Conservation (phyloP, 2,797 vertebrate genomes). For the Sylvilagus floridanus region DNA sequence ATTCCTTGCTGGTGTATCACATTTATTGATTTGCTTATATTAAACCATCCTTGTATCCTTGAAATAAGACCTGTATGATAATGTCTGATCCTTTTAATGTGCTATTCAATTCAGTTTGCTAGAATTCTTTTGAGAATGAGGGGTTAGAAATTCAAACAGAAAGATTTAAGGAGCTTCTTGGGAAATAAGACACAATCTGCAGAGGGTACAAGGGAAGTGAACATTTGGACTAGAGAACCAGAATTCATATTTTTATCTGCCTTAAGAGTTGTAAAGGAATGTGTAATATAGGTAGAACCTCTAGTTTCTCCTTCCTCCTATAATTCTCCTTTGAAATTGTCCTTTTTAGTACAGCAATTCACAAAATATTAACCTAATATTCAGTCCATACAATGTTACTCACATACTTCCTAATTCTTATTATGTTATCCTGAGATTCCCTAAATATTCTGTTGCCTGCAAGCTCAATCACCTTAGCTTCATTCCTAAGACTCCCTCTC, state of each 20-base stretch:
- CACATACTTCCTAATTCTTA: neutral
- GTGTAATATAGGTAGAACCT: neutral
- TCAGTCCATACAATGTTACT: neutral
- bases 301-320: neutral
- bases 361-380: neutral
- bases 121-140: neutral
- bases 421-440: neutral
- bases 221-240: neutral
- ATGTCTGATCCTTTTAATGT: neutral
- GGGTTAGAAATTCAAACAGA: neutral
- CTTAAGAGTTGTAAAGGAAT: neutral
- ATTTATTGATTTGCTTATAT: neutral
- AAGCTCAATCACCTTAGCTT: neutral
- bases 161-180: neutral
- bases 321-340: constrained; percentile 8
- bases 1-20: neutral
- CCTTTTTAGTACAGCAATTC: constrained; percentile 15
- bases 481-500: neutral
- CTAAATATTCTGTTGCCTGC: neutral
- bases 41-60: neutral
- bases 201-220: neutral
- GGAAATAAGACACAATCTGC: neutral
- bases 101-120: neutral
- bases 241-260: neutral
- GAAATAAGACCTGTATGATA: neutral